A percentile compares a stretch with the other conserved stretches of the same genome.
These are phyloP conservation scores for Drosophila emarginata DNA, from an alignment of 2,888 invertebrate species.

Conservation along the genomic window DNA sequence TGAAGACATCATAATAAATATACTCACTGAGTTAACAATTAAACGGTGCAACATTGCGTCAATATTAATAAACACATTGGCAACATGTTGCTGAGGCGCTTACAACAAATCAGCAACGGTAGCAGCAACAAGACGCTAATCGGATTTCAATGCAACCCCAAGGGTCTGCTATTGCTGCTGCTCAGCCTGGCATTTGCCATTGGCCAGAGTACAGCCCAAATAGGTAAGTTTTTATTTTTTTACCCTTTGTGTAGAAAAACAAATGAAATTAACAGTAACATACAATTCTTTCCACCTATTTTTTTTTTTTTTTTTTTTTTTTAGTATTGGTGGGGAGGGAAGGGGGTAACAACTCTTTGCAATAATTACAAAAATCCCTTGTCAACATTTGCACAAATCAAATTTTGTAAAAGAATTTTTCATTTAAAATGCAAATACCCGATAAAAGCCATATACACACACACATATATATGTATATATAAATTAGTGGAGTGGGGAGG, in stretches of 20 bases:
- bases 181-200: constrained; percentile 72
- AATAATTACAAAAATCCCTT: constrained; percentile 15
- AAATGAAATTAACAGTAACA: background rate
- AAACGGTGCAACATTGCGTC: constrained; percentile 54
- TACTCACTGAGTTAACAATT: constrained; percentile 11
- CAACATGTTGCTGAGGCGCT: constrained; percentile 67
- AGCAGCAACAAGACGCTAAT: constrained; percentile 16
- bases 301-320: no score
- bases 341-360: constrained; percentile 7
- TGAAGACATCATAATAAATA: constrained; percentile 37
- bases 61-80: constrained; percentile 46
- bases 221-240: constrained; percentile 64
- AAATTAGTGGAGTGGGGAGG: no score
- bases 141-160: constrained; percentile 11
- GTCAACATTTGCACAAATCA: constrained; percentile 18
- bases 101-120: constrained; percentile 50
- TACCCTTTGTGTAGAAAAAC: background rate
- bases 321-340: background rate
- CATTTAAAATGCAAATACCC: constrained; percentile 64
- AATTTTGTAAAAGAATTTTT: constrained; percentile 32
- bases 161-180: constrained; percentile 59
- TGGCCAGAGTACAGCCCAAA: constrained; percentile 69
- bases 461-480: background rate
- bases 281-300: no score
- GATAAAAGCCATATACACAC: constrained; percentile 12